Evolutionary conservation across 2,113 vertebrate genomes (phyloP).

Genomic region (Catharus fuscescens): DNA sequence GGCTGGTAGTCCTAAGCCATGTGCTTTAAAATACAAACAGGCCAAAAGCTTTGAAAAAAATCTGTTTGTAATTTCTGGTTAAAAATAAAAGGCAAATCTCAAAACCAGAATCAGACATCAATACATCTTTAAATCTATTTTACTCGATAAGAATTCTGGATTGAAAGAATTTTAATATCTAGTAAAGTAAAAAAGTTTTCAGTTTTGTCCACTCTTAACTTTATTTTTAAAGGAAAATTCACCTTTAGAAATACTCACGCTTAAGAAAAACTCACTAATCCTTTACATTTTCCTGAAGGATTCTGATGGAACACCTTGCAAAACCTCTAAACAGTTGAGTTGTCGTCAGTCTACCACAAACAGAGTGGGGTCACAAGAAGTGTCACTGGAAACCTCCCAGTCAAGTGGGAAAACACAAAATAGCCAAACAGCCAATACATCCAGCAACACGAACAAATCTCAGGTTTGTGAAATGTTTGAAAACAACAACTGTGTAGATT

Average conservation of each 20-base stretch:
- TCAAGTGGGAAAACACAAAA: conserved; percentile 75
- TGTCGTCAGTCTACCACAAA: conserved; percentile 78
- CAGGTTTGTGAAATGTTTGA: conserved; percentile 79
- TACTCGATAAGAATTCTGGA: background rate
- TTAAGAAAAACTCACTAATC: conserved; percentile 6
- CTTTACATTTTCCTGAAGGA: conserved; percentile 81
- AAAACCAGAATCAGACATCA: background rate
- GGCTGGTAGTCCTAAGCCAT: background rate
- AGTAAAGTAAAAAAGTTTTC: background rate
- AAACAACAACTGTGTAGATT: background rate
- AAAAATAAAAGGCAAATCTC: background rate
- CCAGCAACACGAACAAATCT: conserved; percentile 85
- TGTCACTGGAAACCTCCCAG: conserved; percentile 73
- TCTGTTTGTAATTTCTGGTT: background rate
- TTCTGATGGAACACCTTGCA: conserved; percentile 95
- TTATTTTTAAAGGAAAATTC: background rate
- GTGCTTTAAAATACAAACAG: background rate
- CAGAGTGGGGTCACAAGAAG: conserved; percentile 81
- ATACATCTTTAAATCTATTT: background rate
- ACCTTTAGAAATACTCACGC: background rate
- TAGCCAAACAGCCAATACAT: conserved; percentile 71
- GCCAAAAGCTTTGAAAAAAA: background rate
- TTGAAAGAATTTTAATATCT: background rate
- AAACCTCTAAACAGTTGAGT: conserved; percentile 90
- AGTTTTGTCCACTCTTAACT: background rate